These are phyloP conservation scores for Linyphia triangularis DNA, from an alignment of 2,888 invertebrate genomes.

Conservation along the genomic window DNA sequence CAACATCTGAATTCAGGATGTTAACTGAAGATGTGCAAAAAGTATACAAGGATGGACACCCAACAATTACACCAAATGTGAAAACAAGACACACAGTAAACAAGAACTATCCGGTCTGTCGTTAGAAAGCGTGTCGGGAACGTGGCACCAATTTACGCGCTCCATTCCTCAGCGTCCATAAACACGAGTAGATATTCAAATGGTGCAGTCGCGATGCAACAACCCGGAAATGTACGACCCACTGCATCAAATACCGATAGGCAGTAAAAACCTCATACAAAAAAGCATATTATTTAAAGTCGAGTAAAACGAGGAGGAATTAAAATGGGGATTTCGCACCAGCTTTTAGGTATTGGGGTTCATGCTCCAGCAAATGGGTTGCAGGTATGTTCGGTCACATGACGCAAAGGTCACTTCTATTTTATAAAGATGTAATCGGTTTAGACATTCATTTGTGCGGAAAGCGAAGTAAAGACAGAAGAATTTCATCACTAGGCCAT, in stretches of 20 bases:
- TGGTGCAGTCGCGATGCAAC: background rate
- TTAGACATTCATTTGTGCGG: background rate
- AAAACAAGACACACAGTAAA: too few relatives aligned
- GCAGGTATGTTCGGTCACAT: slow-evolving; percentile 1
- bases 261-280: background rate
- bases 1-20: too few relatives aligned
- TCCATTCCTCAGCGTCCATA: slow-evolving; percentile 1
- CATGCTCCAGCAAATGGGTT: slow-evolving; percentile 1
- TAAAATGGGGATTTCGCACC: background rate
- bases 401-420: slow-evolving; percentile 17
- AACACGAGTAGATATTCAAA: background rate
- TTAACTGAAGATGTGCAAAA: too few relatives aligned
- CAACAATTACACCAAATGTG: too few relatives aligned
- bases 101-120: too few relatives aligned
- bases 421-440: slow-evolving; percentile 9
- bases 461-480: background rate
- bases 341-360: background rate
- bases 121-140: background rate
- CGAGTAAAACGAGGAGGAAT: background rate
- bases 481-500: background rate
- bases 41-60: too few relatives aligned
- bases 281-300: background rate
- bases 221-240: background rate
- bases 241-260: background rate
- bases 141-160: slow-evolving; percentile 22